Evolutionary conservation across 1,140 invertebrate species (phyloP), one percentile per base, ranked within the genome.

Genomic region (Penaeus indicus): DNA sequence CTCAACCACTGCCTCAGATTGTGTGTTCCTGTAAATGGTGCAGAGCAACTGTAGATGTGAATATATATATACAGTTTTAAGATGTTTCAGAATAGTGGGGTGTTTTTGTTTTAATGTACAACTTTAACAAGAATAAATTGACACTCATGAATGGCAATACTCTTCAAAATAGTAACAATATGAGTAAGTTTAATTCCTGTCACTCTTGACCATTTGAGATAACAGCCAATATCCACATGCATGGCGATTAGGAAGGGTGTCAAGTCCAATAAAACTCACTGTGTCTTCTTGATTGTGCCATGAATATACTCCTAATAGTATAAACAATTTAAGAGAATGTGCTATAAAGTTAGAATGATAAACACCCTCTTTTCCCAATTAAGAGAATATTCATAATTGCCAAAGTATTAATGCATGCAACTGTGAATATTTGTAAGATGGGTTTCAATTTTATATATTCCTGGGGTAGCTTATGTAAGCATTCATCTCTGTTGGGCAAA

Each of bases 261-360:
- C 54, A 81, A 88, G 90, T 90, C 90, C 90, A 90, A 88, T 88
- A 88, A 88, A 90, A 90, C 90, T 90, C 85, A 89, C 90, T 91
- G 90, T 91, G 90, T 91, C 90, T 91, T 91, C 90, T 91, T 89
- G 84, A 91, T 91, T 91, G 90, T 91, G 90, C 90, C 90, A 91
- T 91, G 85, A 90, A 87, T 84, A 90, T 90, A 89, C 88, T 89
- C 88, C 78, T 89, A 77, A 88, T 88, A 84, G 47, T 89, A 80
- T 81, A 89, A 81, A 88, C 72, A 80, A 84, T 84, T 25, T 85
- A 85, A 89, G 77, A 79, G 78, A 89, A 81, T 85, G 32, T 72
- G 63, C 79, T 89, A 63, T 85, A 89, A 85, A 75, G 75, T 89
- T 89, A 81, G 77, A 89, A 63, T 77, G 47, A 32, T 69, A 89